Base-by-base conservation (phyloP, 2,797 vertebrate genomes). In the Eremophila alpestris region DNA sequence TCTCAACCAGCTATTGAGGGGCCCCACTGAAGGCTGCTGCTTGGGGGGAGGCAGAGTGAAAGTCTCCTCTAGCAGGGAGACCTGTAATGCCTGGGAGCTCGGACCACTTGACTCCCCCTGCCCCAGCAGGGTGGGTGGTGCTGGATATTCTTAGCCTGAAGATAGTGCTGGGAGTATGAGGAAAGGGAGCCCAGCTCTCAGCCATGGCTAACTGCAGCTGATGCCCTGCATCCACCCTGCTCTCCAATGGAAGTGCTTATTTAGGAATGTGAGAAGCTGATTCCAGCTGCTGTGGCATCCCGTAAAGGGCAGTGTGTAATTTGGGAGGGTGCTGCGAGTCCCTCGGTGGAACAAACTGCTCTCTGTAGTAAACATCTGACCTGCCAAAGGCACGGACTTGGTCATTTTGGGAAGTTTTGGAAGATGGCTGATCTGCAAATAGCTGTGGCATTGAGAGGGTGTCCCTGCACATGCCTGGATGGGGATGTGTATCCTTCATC, bases 251-350 rank as follows among this genome's bases (percentile, higher is more conserved):
- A 95, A 93, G 83, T 93, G 93, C 87, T 94, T 85, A 78, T 94
- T 96, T 59, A 95, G 83, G 93, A 92, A 92, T 88, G 91, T 70
- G 89, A 94, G 86, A 76, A 83, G 73, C 56, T 1, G 45, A 88
- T 96, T 96, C 91, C 95, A 95, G 94, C 95, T 95, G 83, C 83
- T 96, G 95, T 2, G 85, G 94, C 55, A 32, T 94, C 89, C 93
- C 8, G 1, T 82, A 95, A 94, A 93, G 88, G 89, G 89, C 87
- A 93, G 2, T n/a, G 82, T 96, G 65, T 96, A 95, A 95, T 97
- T 92, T 95, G 83, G 93, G 83, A 95, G 91, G 83, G 89, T 94
- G 94, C 91, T 95, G 40, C 4, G 2, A 94, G 69, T 96, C 92
- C 78, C 83, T 94, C 2, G 6, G 83, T 16, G 22, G 90, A 95